phyloP scores from a whole-genome alignment of 2,113 vertebrate species.

The Ibidorhyncha struthersii region DNA sequence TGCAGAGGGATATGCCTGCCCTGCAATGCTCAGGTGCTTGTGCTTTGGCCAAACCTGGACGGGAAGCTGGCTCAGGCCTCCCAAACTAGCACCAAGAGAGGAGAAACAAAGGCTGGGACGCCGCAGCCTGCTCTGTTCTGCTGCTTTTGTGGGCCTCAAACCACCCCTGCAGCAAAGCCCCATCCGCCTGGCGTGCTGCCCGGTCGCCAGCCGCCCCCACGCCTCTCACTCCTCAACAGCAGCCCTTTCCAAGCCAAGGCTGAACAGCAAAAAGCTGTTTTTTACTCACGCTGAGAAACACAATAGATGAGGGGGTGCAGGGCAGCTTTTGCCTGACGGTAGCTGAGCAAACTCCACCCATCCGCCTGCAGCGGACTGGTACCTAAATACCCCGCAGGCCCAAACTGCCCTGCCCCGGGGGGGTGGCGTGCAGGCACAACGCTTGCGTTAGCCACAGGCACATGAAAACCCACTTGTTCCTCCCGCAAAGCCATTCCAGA shows the following conservation, averaged over 20 bases:
- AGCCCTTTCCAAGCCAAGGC: neutral
- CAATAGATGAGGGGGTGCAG: rapidly evolving
- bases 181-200: rapidly evolving
- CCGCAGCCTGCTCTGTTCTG: neutral
- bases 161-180: rapidly evolving
- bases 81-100: neutral
- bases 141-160: neutral
- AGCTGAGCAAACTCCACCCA: neutral
- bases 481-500: neutral
- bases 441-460: neutral
- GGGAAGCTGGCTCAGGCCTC: neutral
- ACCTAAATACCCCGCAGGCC: rapidly evolving
- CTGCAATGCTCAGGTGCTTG: rapidly evolving
- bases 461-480: neutral
- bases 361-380: rapidly evolving
- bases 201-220: neutral
- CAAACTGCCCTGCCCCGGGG: rapidly evolving
- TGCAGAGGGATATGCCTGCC: neutral
- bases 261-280: neutral
- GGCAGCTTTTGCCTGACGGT: neutral
- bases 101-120: neutral
- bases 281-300: neutral
- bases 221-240: neutral
- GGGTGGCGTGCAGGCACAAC: rapidly evolving
- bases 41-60: neutral